Evolutionary conservation across 2,888 invertebrate species (phyloP).

Genomic region (Microctonus aethiopoides): DNA sequence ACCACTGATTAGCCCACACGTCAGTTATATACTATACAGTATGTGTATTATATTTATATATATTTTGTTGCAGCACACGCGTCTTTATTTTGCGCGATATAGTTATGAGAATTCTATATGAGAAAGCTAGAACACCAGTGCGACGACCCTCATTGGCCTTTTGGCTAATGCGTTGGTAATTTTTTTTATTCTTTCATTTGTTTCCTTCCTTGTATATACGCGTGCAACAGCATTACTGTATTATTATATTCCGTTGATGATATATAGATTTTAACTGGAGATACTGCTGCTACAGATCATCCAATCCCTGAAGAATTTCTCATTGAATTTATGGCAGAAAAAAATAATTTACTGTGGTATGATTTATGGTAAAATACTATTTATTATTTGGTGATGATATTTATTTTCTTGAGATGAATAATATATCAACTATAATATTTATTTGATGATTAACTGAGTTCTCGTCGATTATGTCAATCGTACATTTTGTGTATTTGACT

Average conservation of each 20-base stretch:
- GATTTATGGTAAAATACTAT: background rate
- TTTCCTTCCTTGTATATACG: background rate
- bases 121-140: constrained; percentile 20
- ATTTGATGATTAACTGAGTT: background rate
- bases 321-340: constrained; percentile 8
- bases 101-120: constrained; percentile 25
- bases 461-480: background rate
- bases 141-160: constrained; percentile 26
- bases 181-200: constrained; percentile 4
- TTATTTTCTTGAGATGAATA: background rate
- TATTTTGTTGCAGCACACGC: background rate
- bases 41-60: background rate
- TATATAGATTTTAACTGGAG: constrained; percentile 11
- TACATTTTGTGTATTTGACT: background rate
- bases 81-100: too few relatives aligned
- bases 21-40: background rate
- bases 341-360: constrained; percentile 3
- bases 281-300: background rate
- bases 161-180: constrained; percentile 51
- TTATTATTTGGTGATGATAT: background rate
- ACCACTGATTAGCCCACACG: constrained; percentile 53
- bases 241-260: constrained; percentile 49
- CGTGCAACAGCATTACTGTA: constrained; percentile 55
- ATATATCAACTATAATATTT: background rate
- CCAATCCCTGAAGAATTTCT: background rate